Percentiles rank a stretch among this genome's conserved stretches.
phyloP scores from a whole-genome alignment of 2,888 invertebrate genomes.

The Melanostoma scalare region DNA sequence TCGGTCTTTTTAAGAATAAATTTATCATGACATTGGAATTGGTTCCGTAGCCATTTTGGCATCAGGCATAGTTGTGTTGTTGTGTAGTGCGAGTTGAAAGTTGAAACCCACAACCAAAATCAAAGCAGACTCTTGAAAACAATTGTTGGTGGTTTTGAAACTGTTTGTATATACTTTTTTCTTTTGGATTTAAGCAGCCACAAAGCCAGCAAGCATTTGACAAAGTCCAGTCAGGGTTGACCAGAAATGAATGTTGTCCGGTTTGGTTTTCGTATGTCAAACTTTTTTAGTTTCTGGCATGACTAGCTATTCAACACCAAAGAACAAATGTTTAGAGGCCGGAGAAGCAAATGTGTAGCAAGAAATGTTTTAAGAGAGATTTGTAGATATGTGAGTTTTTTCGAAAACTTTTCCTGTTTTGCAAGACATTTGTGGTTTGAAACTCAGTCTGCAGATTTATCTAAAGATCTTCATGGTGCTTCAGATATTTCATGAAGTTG shows the following conservation, averaged over 20 bases:
- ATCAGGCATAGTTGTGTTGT: not conserved
- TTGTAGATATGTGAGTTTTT: no score
- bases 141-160: constrained; percentile 12
- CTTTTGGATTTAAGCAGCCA: not conserved
- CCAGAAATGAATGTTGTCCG: constrained; percentile 34
- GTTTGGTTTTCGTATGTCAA: not conserved
- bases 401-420: no score
- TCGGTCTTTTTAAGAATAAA: constrained; percentile 19
- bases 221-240: constrained; percentile 41
- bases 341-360: no score
- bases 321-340: no score
- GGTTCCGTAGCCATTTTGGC: constrained; percentile 38
- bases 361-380: no score
- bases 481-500: no score
- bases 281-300: no score
- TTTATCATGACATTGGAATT: constrained; percentile 14
- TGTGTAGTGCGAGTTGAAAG: not conserved
- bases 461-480: no score
- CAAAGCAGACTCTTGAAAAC: constrained; percentile 23
- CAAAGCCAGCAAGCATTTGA: constrained; percentile 33
- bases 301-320: no score
- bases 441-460: no score
- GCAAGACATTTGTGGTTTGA: no score
- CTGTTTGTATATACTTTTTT: constrained; percentile 2
- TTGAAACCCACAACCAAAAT: not conserved